These are phyloP conservation scores for Rhabdornis inornatus DNA, from an alignment of 2,113 vertebrate genomes.

Conservation along the genomic window DNA sequence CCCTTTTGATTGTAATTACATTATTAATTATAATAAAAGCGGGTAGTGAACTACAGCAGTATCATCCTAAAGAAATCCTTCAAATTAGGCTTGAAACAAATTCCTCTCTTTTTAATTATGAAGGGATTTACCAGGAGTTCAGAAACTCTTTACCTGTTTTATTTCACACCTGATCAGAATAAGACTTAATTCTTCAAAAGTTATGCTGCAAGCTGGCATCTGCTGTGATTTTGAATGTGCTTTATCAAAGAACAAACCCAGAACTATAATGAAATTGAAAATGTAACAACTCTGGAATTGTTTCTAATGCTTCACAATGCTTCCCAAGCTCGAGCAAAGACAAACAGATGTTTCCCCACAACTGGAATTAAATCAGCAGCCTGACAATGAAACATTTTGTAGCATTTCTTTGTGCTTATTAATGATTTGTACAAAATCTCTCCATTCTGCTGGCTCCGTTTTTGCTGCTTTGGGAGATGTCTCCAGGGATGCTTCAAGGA, in stretches of 20 bases:
- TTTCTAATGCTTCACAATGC: background rate
- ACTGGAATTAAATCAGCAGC: background rate
- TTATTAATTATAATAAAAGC: background rate
- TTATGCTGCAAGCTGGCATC: background rate
- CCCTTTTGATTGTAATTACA: background rate
- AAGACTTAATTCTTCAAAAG: background rate
- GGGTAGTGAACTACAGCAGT: background rate
- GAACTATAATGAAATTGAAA: background rate
- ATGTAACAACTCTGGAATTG: background rate
- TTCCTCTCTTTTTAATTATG: background rate
- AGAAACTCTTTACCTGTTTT: background rate
- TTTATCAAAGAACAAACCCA: background rate
- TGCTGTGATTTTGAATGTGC: background rate
- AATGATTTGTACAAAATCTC: background rate
- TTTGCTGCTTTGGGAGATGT: background rate
- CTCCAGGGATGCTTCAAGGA: background rate
- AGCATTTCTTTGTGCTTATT: background rate
- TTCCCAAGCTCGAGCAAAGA: background rate
- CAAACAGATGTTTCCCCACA: background rate
- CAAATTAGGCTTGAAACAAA: background rate
- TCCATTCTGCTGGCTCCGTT: background rate
- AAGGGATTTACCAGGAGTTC: background rate
- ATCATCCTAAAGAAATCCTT: background rate
- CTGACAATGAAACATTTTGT: background rate
- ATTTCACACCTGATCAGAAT: background rate